Percentiles rank a stretch among this genome's conserved stretches.
Conservation (phyloP, 2,888 invertebrate genomes). For the Philhelius pedissequus region DNA sequence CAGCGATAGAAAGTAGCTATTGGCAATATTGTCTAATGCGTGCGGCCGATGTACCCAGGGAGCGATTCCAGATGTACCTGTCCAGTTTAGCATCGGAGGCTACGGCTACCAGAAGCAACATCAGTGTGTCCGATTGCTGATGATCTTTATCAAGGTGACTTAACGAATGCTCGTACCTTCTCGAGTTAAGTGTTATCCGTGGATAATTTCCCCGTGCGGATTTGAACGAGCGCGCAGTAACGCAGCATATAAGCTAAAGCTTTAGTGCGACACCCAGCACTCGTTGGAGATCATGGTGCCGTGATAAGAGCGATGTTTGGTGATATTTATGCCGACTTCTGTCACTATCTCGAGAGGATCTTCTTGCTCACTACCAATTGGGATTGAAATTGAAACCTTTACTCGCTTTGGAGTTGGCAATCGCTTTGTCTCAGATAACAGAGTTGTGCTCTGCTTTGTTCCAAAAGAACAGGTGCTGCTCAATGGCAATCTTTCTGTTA, state of each 20-base stretch:
- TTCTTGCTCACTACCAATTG: constrained; percentile 67
- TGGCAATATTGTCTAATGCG: constrained; percentile 65
- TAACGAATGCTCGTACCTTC: constrained; percentile 57
- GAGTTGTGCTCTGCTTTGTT: constrained; percentile 1
- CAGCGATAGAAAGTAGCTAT: constrained; percentile 33
- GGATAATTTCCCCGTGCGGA: constrained; percentile 53
- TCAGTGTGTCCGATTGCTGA: constrained; percentile 1
- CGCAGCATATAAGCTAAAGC: constrained; percentile 48
- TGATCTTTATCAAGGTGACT: constrained; percentile 60
- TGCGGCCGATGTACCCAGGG: constrained; percentile 60
- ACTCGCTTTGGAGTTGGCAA: constrained; percentile 19
- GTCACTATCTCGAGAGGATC: constrained; percentile 60
- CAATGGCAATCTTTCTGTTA: constrained; percentile 9
- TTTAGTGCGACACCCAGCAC: constrained; percentile 36
- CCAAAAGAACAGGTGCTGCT: constrained; percentile 42
- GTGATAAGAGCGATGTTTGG: constrained; percentile 56
- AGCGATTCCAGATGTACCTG: constrained; percentile 63
- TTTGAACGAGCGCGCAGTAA: constrained; percentile 43
- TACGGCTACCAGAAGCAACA: constrained; percentile 5
- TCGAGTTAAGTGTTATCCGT: constrained; percentile 49
- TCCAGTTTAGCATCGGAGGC: constrained; percentile 44
- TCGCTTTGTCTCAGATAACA: constrained; percentile 50
- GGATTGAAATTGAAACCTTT: constrained; percentile 58
- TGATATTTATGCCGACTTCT: constrained; percentile 67
- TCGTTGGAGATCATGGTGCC: constrained; percentile 25